phyloP scores from a whole-genome alignment of 2,113 vertebrate species.

The Ardeotis arabs region DNA sequence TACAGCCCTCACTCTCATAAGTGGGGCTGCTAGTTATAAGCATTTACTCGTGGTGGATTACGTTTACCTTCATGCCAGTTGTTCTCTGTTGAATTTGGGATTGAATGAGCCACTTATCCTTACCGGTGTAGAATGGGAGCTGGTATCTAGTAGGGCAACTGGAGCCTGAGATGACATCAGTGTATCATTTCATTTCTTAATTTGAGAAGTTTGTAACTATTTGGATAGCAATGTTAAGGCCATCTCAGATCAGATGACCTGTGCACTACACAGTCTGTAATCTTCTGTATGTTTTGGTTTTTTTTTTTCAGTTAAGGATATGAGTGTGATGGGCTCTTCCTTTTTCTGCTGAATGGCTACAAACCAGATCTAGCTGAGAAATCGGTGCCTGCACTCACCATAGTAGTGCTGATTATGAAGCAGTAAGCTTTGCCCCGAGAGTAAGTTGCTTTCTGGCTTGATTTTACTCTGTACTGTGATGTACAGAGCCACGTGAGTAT shows the following conservation, averaged over 20 bases:
- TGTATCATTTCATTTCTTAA: neutral
- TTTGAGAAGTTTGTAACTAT: neutral
- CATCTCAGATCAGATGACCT: neutral
- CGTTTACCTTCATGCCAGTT: neutral
- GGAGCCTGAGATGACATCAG: neutral
- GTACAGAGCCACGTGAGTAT: neutral
- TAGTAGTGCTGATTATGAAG: neutral
- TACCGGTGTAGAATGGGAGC: neutral
- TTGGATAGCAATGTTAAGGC: neutral
- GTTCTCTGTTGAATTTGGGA: neutral
- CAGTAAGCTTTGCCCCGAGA: neutral
- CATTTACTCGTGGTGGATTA: fast-evolving
- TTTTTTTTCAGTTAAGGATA: neutral
- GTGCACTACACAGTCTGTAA: neutral
- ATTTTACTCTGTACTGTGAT: neutral
- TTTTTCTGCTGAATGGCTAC: neutral
- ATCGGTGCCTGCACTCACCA: neutral
- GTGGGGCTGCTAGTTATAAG: neutral
- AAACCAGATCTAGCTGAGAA: neutral
- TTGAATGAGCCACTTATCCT: neutral
- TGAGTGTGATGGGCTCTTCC: neutral
- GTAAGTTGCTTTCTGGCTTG: neutral
- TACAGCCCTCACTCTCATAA: neutral
- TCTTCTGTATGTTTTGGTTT: neutral
- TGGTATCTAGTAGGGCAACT: neutral